These are phyloP conservation scores for Andrena bicolor DNA, from an alignment of 2,888 invertebrate species.

Conservation along the genomic window DNA sequence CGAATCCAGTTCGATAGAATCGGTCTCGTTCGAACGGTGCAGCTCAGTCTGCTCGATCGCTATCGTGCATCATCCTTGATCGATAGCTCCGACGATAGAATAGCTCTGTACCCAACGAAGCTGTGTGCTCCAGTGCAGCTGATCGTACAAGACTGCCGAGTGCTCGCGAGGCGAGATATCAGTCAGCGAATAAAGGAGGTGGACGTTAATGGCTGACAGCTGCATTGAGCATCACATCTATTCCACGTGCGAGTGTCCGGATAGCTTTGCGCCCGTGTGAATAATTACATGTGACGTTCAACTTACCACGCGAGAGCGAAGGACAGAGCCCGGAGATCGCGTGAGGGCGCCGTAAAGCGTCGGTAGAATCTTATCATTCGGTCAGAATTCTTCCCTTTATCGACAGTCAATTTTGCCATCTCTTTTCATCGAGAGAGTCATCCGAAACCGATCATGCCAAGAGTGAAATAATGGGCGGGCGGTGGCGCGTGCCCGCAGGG, in stretches of 20 bases:
- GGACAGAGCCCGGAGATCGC: conserved; percentile 76
- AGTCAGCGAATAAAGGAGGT: background rate
- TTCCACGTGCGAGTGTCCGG: conserved; percentile 29
- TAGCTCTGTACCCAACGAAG: conserved; percentile 39
- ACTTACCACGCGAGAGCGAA: conserved; percentile 76
- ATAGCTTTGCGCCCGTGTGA: conserved; percentile 35
- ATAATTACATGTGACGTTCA: conserved; percentile 57
- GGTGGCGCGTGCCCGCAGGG: conserved; percentile 88
- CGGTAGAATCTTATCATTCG: conserved; percentile 57
- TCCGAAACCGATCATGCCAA: conserved; percentile 73
- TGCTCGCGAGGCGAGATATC: background rate
- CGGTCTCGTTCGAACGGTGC: conserved; percentile 15
- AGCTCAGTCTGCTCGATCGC: conserved; percentile 44
- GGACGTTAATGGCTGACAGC: conserved; percentile 45
- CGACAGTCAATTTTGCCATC: conserved; percentile 13
- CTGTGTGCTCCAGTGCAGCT: background rate
- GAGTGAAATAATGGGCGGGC: conserved; percentile 75
- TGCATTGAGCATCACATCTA: conserved; percentile 50
- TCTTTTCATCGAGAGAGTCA: conserved; percentile 26
- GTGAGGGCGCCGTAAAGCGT: conserved; percentile 68
- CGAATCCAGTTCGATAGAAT: conserved; percentile 27
- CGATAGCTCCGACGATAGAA: conserved; percentile 35
- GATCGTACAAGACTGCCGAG: background rate
- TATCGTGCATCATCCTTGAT: conserved; percentile 19
- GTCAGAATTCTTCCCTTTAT: conserved; percentile 23